These are phyloP conservation scores for Trichonephila clavata DNA, from an alignment of 1,140 invertebrate species.

Conservation along the genomic window DNA sequence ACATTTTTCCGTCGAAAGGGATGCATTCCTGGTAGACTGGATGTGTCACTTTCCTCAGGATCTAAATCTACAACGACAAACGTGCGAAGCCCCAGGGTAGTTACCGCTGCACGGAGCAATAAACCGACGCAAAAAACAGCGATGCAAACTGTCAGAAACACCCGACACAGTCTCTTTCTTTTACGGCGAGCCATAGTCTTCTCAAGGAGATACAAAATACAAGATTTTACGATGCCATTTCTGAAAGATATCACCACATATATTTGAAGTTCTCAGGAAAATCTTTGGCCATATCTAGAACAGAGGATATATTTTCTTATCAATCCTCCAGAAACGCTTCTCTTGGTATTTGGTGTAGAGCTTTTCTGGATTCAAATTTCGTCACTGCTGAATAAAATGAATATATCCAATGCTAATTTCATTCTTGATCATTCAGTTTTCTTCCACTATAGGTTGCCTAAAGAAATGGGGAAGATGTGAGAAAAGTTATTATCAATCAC, in stretches of 20 bases:
- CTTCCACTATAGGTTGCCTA: too few species aligned
- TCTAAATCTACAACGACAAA: conserved; percentile 28
- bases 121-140: conserved; percentile 44
- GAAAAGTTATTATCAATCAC: too few species aligned
- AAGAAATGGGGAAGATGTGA: too few species aligned
- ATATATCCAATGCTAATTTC: too few species aligned
- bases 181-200: conserved; percentile 54
- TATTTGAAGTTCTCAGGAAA: neutral
- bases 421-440: too few species aligned
- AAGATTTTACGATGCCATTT: conserved; percentile 20
- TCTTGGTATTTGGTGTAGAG: too few species aligned
- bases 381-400: too few species aligned
- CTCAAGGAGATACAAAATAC: neutral
- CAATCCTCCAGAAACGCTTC: neutral
- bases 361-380: too few species aligned
- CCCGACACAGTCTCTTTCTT: conserved; percentile 56
- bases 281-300: neutral
- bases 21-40: neutral
- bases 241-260: conserved; percentile 30
- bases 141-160: conserved; percentile 38
- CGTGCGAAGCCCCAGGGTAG: conserved; percentile 38
- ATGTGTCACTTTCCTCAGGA: neutral
- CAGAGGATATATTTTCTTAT: neutral
- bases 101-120: conserved; percentile 42
- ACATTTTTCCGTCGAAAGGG: conserved; percentile 33